phyloP scores from a whole-genome alignment of 2,797 vertebrate species.

The Australoheros facetus region DNA sequence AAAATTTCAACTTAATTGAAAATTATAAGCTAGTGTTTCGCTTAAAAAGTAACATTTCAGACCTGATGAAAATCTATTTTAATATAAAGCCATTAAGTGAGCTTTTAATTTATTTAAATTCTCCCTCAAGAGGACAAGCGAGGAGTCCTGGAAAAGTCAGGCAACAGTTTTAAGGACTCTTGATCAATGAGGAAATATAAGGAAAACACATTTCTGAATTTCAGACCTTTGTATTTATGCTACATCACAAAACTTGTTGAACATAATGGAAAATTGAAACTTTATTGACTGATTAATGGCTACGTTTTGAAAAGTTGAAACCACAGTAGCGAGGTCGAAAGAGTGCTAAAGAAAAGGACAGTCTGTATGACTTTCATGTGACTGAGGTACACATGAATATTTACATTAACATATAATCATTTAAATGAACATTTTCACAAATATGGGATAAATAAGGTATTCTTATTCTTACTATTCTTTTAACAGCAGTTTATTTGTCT shows the following conservation, averaged over 20 bases:
- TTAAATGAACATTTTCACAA: neutral
- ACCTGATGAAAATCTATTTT: neutral
- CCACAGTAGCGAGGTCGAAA: neutral
- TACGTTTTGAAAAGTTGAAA: neutral
- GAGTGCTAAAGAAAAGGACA: neutral
- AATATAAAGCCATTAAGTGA: slow-evolving; percentile 9
- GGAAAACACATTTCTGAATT: neutral
- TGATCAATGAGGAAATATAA: slow-evolving; percentile 14
- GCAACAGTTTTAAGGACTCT: slow-evolving; percentile 24
- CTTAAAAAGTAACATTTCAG: neutral
- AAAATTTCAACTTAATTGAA: neutral
- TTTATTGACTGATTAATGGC: neutral
- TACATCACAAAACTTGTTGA: neutral
- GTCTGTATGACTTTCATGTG: accelerated
- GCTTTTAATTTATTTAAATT: neutral
- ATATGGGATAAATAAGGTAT: neutral
- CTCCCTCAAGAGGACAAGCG: slow-evolving; percentile 9
- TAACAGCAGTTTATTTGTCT: neutral
- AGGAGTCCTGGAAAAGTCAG: slow-evolving; percentile 25
- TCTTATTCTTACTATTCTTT: neutral
- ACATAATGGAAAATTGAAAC: neutral
- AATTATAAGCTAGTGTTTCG: neutral
- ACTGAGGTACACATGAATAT: neutral
- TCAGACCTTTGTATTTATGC: neutral
- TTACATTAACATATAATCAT: neutral